Base-by-base conservation (phyloP, 2,888 invertebrate genomes). In the Candidula unifasciata region DNA sequence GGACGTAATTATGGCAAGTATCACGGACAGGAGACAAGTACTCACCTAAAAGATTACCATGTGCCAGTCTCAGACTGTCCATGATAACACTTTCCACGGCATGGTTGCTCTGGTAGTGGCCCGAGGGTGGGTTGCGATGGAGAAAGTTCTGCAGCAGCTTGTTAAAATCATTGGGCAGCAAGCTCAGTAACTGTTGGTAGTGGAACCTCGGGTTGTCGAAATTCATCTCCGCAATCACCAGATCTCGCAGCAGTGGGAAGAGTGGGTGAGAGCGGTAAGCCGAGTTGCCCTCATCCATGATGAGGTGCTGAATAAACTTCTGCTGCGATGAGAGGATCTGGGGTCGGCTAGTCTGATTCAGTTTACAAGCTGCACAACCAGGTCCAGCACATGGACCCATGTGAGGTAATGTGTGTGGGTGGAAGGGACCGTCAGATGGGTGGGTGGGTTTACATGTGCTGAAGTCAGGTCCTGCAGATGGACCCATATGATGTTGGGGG, bases 161-260 rank as follows among this genome's bases (percentile, higher is more conserved):
- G 84, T 92, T 92, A 83, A 93, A 93, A 86, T 93, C 93, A 18
- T 91, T 89, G 3, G 93, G 93, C 85, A 93, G 86, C 86, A 92
- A 91, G 68, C 91, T 91, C 77, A 93, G 93, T 37, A 93, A 90
- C 86, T 91, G 91, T 85, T 91, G 91, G 87, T 93, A 93, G 57
- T 93, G 93, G 86, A 93, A 93, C 80, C 90, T 89, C 18, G 93
- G 93, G 10, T 91, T 90, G 83, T 91, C 90, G 85, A 93, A 93
- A 88, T 93, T 93, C 92, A 93, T 93, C 87, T 93, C 93, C 16
- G 93, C 93, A 80, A 93, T 93, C 85, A 93, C 92, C 86, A 93
- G 88, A 85, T 93, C 93, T 76, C 93, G 90, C 60, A 93, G 89
- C 68, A 93, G 89, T 2, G 92, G 92, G 88, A 92, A 93, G 83